These are phyloP conservation scores for Diabrotica undecimpunctata DNA, from an alignment of 1,140 invertebrate genomes.

Conservation along the genomic window DNA sequence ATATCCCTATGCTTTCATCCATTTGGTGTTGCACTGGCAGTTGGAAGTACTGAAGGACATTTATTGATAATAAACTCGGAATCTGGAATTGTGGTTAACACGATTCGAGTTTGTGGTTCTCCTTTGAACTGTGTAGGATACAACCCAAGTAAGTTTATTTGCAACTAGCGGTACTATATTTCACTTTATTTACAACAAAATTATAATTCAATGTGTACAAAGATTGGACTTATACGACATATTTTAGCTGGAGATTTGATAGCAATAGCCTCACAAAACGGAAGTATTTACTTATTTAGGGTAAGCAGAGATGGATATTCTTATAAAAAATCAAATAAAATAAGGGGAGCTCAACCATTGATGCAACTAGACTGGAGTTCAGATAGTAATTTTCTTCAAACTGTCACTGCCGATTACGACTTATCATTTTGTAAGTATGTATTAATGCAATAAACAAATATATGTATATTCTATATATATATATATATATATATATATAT, in stretches of 20 bases:
- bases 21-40: conserved; percentile 77
- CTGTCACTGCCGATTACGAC: conserved; percentile 90
- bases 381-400: conserved; percentile 81
- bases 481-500: no score
- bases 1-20: conserved; percentile 84
- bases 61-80: conserved; percentile 80
- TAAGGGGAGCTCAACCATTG: conserved; percentile 75
- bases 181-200: not conserved
- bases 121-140: conserved; percentile 79
- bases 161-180: not conserved
- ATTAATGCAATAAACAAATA: no score
- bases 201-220: not conserved
- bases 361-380: conserved; percentile 88
- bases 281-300: conserved; percentile 78
- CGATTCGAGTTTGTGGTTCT: conserved; percentile 80
- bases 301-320: conserved; percentile 82
- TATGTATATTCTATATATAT: no score
- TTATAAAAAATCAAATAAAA: conserved; percentile 84
- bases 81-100: conserved; percentile 75
- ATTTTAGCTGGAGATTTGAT: conserved; percentile 78
- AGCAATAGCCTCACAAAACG: conserved; percentile 87
- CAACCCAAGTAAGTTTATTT: conserved; percentile 68
- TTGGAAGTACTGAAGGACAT: conserved; percentile 85
- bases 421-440: conserved; percentile 77
- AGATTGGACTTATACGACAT: no score